Base-by-base conservation (phyloP, 2,113 vertebrate genomes). In the Silurus meridionalis region DNA sequence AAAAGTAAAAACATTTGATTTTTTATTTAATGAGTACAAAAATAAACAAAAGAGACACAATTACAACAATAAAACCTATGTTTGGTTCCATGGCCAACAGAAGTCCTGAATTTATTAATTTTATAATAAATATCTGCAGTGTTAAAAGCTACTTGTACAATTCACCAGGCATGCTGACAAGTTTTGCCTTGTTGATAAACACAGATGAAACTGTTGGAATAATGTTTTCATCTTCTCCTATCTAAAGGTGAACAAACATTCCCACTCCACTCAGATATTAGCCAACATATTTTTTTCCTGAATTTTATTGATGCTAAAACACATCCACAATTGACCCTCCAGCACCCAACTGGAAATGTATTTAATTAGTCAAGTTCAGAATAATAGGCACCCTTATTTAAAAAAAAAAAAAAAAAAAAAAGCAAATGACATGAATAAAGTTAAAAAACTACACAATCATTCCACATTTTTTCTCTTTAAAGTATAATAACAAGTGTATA, bases 281-380 rank as follows among this genome's bases (percentile, higher is more conserved):
- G 74, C 23, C 10, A 3, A 21, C 4, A 75, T 4, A 9, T 6
- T 74, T 21, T 13, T 11, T 63, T 57, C 8, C 3, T 17, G 77
- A 37, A 37, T 13, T 87, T 84, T 74, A 80, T 63, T 25, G 46
- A 85, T 85, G 83, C 72, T 85, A 66, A 78, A 78, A 85, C 48
- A 64, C 83, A 85, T 53, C 60, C 14, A 9, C 13, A 4, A 13
- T 8, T 0, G 46, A 19, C 55, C 21, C 23, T 67, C 58, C 83
- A 66, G 60, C 61, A 55, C 15, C 10, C 6, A 63, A 25, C 37
- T 75, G 55, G 8, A 48, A 48, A 83, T 48, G 19, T 63, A 48
- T 77, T 13, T 14, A 28, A 5, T 55, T 55, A 52, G 8, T 57
- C 52, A 57, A 14, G 53, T n/a, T n/a, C n/a, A 57, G n/a, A 28